These are phyloP conservation scores for Pseudochirops cupreus DNA, from an alignment of 2,797 vertebrate genomes.

Conservation along the genomic window DNA sequence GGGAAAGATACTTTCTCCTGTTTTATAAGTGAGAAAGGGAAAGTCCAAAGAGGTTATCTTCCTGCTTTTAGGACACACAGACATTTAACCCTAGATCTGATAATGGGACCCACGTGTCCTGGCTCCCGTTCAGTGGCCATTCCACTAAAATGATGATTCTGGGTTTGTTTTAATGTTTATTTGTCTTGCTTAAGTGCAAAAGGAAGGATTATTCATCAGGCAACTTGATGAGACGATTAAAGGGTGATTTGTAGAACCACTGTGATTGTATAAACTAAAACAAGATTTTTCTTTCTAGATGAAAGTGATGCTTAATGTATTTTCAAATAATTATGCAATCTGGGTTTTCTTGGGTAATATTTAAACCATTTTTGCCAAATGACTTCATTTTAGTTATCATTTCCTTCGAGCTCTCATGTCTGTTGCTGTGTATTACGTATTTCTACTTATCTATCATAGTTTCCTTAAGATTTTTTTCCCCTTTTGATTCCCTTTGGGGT, in stretches of 20 bases:
- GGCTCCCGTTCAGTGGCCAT: not conserved
- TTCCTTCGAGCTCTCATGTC: constrained; percentile 47
- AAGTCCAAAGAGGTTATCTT: not conserved
- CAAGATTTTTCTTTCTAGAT: constrained; percentile 6
- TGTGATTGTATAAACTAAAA: constrained; percentile 11
- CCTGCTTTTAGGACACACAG: not conserved
- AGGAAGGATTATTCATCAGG: not conserved
- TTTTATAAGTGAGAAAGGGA: not conserved
- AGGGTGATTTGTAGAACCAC: constrained; percentile 17
- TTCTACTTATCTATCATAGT: constrained; percentile 52
- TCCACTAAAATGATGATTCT: not conserved
- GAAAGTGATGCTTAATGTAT: constrained; percentile 30
- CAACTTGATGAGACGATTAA: constrained; percentile 25
- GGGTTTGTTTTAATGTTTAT: not conserved
- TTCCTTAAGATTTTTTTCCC: constrained; percentile 45
- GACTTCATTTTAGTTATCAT: constrained; percentile 51
- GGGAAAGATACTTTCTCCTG: not conserved
- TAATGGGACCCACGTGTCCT: not conserved
- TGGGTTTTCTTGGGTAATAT: constrained; percentile 55
- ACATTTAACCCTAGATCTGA: not conserved
- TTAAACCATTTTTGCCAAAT: constrained; percentile 39
- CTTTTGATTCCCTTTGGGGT: constrained; percentile 21
- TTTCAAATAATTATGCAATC: constrained; percentile 60
- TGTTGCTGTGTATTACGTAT: constrained; percentile 29
- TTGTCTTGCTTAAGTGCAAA: not conserved